A percentile compares a stretch with the other conserved stretches of the same genome.
These are phyloP conservation scores for Diplodus sargus DNA, from an alignment of 2,797 vertebrate genomes.

Conservation along the genomic window DNA sequence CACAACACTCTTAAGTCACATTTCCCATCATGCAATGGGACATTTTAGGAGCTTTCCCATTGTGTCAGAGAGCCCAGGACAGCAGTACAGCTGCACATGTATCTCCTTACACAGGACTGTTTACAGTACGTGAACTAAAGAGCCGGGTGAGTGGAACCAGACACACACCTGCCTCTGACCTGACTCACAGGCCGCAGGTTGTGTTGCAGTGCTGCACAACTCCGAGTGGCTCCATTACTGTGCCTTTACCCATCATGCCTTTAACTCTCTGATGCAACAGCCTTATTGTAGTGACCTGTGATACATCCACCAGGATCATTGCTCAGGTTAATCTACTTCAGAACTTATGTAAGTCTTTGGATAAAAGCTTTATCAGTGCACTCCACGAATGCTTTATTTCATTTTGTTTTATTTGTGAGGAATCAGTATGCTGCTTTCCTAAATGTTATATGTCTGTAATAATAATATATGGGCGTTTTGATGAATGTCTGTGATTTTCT, in stretches of 20 bases:
- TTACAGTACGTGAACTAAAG: constrained; percentile 30
- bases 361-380: background rate
- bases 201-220: constrained; percentile 37
- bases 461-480: too few species aligned
- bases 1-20: background rate
- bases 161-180: constrained; percentile 4
- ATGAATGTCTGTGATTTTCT: background rate
- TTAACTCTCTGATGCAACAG: background rate
- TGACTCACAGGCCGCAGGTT: constrained; percentile 23
- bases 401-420: background rate
- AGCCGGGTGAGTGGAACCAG: constrained; percentile 35
- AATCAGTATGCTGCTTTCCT: background rate
- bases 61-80: background rate
- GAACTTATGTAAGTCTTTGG: background rate
- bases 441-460: background rate
- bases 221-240: background rate
- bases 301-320: constrained; percentile 21
- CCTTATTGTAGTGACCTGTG: constrained; percentile 13
- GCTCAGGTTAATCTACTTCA: background rate
- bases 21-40: constrained; percentile 25
- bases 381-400: background rate
- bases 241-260: constrained; percentile 27
- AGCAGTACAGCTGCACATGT: background rate
- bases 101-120: constrained; percentile 36
- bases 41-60: background rate